Base-by-base conservation (phyloP, 2,797 vertebrate genomes). In the Lacerta viridis region DNA sequence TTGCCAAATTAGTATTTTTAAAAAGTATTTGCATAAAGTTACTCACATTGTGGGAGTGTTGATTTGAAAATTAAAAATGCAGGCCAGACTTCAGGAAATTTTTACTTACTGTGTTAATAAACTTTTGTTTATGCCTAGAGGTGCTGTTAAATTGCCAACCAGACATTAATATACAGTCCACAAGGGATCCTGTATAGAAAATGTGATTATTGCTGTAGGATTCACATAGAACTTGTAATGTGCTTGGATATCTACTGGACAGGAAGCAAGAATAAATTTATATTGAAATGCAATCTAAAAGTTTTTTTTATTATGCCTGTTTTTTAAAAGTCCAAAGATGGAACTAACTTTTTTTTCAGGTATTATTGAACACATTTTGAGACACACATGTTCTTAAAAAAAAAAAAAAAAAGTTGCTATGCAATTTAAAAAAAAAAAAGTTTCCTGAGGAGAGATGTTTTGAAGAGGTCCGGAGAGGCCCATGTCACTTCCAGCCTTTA, bases 51-150 rank as follows among this genome's bases (percentile, higher is more conserved):
- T 95, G 83, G 86, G 92, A 93, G 92, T 92, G 87, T 86, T 93
- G 90, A 93, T 88, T 2, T 94, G 76, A 88, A 94, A 95, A 95
- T 95, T 94, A 94, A 91, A 95, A 96, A 96, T 92, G 93, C 91
- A 87, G 94, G 89, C 93, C 93, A 91, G 91, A 96, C 91, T 95
- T 95, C 0, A 7, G 92, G 93, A 96, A 96, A 96, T 95, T 95
- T 97, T 96, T 95, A 94, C 96, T 97, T 96, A 95, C 96, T 95
- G 93, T 97, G 97, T 97, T 97, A 97, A 97, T 97, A 97, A 97
- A 96, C 91, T 94, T 97, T 96, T 97, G 97, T 97, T 98, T 97
- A 97, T 97, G 97, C 97, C 97, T 97, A 95, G 95, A 97, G 96
- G 97, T 97, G 96, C 95, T 95, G 94, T 97, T 97, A 97, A 97